Evolutionary conservation across 2,797 vertebrate genomes (phyloP).

Genomic region (Anableps anableps): DNA sequence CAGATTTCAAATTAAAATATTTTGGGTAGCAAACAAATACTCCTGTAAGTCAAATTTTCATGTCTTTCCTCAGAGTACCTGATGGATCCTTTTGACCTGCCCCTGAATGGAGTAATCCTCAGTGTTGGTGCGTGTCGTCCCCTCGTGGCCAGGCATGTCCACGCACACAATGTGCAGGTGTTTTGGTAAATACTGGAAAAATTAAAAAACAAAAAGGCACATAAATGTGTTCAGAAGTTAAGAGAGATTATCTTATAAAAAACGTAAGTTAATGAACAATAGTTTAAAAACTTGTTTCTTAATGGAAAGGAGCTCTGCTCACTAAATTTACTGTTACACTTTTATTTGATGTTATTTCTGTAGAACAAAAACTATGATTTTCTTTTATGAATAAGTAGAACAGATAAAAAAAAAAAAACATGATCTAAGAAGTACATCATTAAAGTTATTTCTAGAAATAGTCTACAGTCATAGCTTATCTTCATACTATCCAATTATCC

Average conservation of each 20-base stretch:
- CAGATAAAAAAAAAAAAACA: background rate
- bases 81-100: conserved; percentile 91
- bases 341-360: background rate
- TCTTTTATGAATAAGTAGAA: background rate
- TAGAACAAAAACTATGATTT: background rate
- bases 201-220: background rate
- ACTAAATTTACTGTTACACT: background rate
- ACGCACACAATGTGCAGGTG: conserved; percentile 95
- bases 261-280: background rate
- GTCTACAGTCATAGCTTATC: background rate
- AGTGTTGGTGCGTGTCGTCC: conserved; percentile 89
- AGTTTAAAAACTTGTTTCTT: too few species aligned
- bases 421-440: background rate
- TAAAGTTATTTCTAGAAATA: background rate
- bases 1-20: conserved; percentile 18
- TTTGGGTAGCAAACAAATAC: background rate
- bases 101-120: conserved; percentile 93
- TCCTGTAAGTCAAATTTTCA: background rate
- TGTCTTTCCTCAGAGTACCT: conserved; percentile 80
- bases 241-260: background rate
- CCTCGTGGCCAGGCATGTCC: conserved; percentile 97
- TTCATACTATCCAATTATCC: background rate
- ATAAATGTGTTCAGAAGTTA: background rate
- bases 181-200: conserved; percentile 91
- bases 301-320: background rate